Conservation (phyloP, 2,888 invertebrate species). For the Conomelus anceps region DNA sequence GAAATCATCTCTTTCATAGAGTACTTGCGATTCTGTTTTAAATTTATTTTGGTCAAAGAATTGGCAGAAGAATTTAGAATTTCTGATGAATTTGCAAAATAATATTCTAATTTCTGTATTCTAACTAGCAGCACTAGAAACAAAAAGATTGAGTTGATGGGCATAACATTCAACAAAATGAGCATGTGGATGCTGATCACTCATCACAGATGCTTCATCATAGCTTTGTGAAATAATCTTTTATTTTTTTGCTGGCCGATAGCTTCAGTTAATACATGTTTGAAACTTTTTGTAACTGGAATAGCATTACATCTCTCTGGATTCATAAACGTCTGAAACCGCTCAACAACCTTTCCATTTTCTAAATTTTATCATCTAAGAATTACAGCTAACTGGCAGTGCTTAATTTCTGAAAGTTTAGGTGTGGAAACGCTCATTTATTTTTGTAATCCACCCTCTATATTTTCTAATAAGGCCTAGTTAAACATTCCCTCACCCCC, state of each 20-base stretch:
- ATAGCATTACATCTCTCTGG: constrained; percentile 20
- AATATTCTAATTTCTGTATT: constrained; percentile 27
- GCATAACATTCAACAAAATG: constrained; percentile 29
- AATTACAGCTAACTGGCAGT: constrained; percentile 30
- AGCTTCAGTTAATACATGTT: neutral
- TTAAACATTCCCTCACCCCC: no score
- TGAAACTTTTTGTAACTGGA: constrained; percentile 28
- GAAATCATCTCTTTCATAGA: constrained; percentile 11
- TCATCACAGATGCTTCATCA: constrained; percentile 31
- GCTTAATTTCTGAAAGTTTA: no score
- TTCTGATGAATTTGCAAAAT: constrained; percentile 29
- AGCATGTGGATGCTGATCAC: constrained; percentile 11
- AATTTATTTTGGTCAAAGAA: neutral
- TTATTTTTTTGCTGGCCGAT: constrained; percentile 28
- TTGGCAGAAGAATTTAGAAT: constrained; percentile 3
- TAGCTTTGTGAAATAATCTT: constrained; percentile 34
- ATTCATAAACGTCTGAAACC: constrained; percentile 27
- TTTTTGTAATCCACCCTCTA: no score
- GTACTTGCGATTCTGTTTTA: neutral
- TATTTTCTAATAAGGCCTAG: no score
- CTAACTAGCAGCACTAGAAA: constrained; percentile 21
- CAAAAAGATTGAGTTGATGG: constrained; percentile 30
- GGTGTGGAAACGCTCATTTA: no score
- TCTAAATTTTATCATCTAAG: constrained; percentile 26
- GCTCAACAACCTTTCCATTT: constrained; percentile 28